These are phyloP conservation scores for Tetramorium alpestre DNA, from an alignment of 1,140 invertebrate species.

Conservation along the genomic window DNA sequence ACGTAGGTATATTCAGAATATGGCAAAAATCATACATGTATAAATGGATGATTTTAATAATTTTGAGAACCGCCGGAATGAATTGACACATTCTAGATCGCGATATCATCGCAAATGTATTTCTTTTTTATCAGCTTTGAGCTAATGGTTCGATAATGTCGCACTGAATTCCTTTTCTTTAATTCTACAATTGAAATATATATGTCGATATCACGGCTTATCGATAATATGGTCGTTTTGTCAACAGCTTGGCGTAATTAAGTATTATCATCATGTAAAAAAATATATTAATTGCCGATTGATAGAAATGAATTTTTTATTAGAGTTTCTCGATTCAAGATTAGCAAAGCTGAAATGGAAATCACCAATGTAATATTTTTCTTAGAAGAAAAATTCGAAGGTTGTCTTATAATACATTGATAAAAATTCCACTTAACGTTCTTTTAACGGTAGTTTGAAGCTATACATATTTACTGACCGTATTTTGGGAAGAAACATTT, in stretches of 20 bases:
- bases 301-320: not conserved
- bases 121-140: not conserved
- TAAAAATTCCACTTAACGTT: not conserved
- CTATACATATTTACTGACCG: not conserved
- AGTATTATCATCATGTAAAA: not conserved
- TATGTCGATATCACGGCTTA: not conserved
- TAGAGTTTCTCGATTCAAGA: not conserved
- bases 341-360: not conserved
- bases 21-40: not conserved
- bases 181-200: slow-evolving; percentile 3
- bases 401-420: not conserved
- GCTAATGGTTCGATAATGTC: not conserved
- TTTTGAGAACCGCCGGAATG: not conserved
- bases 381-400: not conserved
- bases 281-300: not conserved
- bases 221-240: not conserved
- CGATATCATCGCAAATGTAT: not conserved
- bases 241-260: not conserved
- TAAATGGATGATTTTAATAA: not conserved
- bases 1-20: not conserved
- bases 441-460: not conserved
- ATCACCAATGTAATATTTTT: not conserved
- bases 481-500: not conserved
- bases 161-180: not conserved
- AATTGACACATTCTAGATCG: not conserved